A percentile compares a stretch with the other conserved stretches of the same genome.
phyloP scores from a whole-genome alignment of 2,888 invertebrate genomes.

The Patella caerulea region DNA sequence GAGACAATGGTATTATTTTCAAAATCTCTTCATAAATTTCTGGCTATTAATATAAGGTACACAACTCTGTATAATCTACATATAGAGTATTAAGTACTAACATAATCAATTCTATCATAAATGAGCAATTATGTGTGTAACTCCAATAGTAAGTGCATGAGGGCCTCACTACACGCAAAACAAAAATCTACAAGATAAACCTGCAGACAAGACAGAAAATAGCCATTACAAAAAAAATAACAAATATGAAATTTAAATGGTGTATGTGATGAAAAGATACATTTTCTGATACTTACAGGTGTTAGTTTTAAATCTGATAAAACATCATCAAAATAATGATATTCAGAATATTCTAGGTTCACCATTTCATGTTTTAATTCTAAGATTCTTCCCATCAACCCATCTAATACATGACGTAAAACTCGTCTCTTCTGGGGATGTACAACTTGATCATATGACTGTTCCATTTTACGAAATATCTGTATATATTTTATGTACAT shows the following conservation, averaged over 20 bases:
- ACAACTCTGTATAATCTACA: no score
- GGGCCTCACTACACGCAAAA: no score
- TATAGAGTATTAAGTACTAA: no score
- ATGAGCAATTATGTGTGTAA: no score
- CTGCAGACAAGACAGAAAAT: background rate
- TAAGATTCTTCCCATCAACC: constrained; percentile 84
- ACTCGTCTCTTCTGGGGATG: constrained; percentile 92
- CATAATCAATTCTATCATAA: no score
- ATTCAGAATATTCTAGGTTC: constrained; percentile 87
- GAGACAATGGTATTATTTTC: no score
- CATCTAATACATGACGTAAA: constrained; percentile 75
- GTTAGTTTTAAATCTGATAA: constrained; percentile 82
- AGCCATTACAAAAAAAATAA: background rate
- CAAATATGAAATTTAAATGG: no score
- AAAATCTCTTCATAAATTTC: no score
- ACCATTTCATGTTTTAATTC: constrained; percentile 91
- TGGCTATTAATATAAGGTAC: no score
- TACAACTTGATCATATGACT: constrained; percentile 89
- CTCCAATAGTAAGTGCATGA: no score
- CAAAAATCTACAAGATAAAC: no score
- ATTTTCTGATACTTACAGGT: constrained; percentile 73
- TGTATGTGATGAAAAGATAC: no score
- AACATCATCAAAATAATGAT: constrained; percentile 88
- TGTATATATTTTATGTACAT: constrained; percentile 87
- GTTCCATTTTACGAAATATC: constrained; percentile 81